Conservation (phyloP, 2,888 invertebrate genomes). For the Sisyra nigra region DNA sequence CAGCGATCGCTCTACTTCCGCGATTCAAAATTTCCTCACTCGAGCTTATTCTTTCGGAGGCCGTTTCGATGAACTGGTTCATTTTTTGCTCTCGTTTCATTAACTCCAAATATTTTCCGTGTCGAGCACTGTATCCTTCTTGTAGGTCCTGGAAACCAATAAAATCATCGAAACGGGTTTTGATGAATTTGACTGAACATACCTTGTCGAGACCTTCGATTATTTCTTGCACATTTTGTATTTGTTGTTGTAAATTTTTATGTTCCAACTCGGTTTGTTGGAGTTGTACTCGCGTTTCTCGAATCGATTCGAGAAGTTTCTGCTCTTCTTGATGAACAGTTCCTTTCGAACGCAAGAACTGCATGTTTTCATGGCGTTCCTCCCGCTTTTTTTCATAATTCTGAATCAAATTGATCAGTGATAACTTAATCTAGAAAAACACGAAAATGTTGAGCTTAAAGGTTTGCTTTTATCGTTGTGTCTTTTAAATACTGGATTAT, state of each 20-base stretch:
- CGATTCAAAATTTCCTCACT: constrained; percentile 1
- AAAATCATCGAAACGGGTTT: not conserved
- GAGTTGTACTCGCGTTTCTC: constrained; percentile 2
- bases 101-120: constrained; percentile 6
- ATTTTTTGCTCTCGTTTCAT: constrained; percentile 6
- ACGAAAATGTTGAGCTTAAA: not conserved
- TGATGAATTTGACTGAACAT: not conserved
- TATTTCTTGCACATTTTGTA: constrained; percentile 5
- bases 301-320: constrained; percentile 2
- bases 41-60: not conserved
- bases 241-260: constrained; percentile 1
- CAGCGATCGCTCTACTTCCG: not conserved
- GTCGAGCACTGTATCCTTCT: constrained; percentile 7
- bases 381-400: not conserved
- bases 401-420: not conserved
- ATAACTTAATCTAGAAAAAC: not conserved
- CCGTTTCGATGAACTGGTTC: constrained; percentile 3
- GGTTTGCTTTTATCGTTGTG: not conserved
- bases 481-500: constrained; percentile 1
- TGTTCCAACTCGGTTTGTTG: constrained; percentile 1
- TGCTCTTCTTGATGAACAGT: constrained; percentile 1
- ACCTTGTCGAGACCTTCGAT: constrained; percentile 4
- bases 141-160: not conserved
- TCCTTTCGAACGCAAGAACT: not conserved
- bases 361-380: not conserved